A percentile compares a stretch with the other conserved stretches of the same genome.
phyloP scores from a whole-genome alignment of 2,797 vertebrate species.

The Anolis apletophallus region DNA sequence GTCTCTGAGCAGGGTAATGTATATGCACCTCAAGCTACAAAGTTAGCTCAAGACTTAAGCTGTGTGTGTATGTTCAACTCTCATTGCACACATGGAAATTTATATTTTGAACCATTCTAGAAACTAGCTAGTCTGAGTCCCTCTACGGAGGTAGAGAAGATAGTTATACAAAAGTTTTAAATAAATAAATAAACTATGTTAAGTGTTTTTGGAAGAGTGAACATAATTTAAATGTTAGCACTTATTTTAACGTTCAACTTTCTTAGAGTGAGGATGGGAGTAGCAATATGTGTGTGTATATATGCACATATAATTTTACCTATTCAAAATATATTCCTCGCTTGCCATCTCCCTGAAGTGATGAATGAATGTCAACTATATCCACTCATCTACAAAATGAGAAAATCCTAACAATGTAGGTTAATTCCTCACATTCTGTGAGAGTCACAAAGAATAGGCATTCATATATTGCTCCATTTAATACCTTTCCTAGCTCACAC shows the following conservation, averaged over 20 bases:
- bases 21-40: neutral
- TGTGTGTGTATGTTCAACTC: neutral
- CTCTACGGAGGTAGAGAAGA: no score
- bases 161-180: no score
- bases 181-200: no score
- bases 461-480: conserved; percentile 23
- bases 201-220: neutral
- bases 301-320: neutral
- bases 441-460: neutral
- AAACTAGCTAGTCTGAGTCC: no score
- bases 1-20: neutral
- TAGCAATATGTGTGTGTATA: neutral
- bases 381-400: neutral
- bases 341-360: neutral
- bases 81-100: neutral
- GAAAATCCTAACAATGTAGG: neutral
- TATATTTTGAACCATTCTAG: neutral
- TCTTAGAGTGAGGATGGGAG: neutral
- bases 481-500: neutral
- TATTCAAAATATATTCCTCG: neutral
- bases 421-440: conserved; percentile 24
- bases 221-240: neutral
- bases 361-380: neutral
- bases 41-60: neutral
- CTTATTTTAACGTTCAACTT: neutral